Base-by-base conservation (phyloP, 2,888 invertebrate species). In the Melipona beecheii region DNA sequence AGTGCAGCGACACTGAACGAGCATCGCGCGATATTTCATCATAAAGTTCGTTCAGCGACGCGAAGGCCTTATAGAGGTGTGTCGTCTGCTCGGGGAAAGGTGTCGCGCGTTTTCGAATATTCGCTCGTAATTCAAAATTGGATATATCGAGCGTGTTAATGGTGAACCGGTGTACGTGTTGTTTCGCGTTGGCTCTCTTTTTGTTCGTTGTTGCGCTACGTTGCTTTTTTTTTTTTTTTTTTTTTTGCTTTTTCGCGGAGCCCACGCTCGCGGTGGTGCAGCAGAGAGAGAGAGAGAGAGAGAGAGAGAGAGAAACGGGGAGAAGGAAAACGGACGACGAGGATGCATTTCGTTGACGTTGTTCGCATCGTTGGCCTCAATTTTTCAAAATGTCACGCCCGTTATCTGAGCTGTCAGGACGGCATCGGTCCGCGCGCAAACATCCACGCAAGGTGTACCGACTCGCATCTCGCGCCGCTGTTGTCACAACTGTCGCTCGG, bases 341-440 rank as follows among this genome's bases (percentile, higher is more conserved):
- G 84, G 86, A 85, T 89, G 86, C 87, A 89, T 89, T 87, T 84
- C 80, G 87, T 82, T 83, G 83, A 78, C 79, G 78, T 76, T 87
- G 86, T 85, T 87, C 86, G 86, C 87, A 86, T 87, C 88, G 89
- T 85, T 86, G 89, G 83, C 82, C 88, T 83, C 87, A 89, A 89
- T 89, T 89, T 89, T 89, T 89, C 89, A 87, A 89, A 89, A 89
- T 80, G 88, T 88, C 89, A 89, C 85, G 84, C 87, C 83, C 88
- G 89, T 88, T 88, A 88, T 87, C 83, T 85, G 85, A 68, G 84
- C 84, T 85, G 86, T 85, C 84, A 86, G 75, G 80, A 83, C 81
- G 83, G 83, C 83, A 86, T 84, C 81, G 84, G 83, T 83, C 69
- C 82, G 70, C 81, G 83, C 77, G 70, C 86, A 86, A 88, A 87